These are phyloP conservation scores for Byasa hedistus DNA, from an alignment of 2,888 invertebrate species.

Conservation along the genomic window DNA sequence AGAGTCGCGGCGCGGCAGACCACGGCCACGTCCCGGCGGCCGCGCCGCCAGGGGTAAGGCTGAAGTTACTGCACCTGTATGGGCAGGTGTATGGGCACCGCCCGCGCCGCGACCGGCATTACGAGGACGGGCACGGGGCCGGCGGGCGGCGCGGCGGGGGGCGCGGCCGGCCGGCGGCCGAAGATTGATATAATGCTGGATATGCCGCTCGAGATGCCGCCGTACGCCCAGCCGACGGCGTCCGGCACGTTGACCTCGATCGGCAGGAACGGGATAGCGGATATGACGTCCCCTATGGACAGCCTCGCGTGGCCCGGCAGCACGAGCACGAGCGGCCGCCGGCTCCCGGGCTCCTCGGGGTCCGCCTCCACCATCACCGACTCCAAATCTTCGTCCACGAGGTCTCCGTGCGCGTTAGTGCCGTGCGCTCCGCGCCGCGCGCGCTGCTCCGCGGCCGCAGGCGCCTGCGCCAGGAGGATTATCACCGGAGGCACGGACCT, in stretches of 20 bases:
- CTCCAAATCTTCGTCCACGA: conserved; percentile 49
- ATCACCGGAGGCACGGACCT: conserved; percentile 51
- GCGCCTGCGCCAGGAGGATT: conserved; percentile 49
- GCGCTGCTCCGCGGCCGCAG: too few relatives aligned
- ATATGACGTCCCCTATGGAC: conserved; percentile 71
- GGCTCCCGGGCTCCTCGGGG: conserved; percentile 36
- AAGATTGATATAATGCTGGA: conserved; percentile 55
- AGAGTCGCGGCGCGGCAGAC: too few relatives aligned
- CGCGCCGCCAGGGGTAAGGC: too few relatives aligned
- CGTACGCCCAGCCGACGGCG: conserved; percentile 67
- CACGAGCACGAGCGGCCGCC: conserved; percentile 43
- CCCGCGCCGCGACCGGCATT: conserved; percentile 50
- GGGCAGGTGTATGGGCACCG: conserved; percentile 37
- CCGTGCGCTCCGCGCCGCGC: conserved; percentile 31
- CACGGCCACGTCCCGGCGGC: too few relatives aligned
- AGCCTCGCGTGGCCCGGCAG: conserved; percentile 48
- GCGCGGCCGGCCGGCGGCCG: conserved; percentile 50
- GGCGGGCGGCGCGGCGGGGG: conserved; percentile 29
- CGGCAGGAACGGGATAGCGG: conserved; percentile 78
- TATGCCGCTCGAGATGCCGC: conserved; percentile 51
- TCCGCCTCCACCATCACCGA: conserved; percentile 58
- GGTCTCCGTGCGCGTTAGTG: conserved; percentile 36
- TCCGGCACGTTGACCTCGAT: conserved; percentile 83
- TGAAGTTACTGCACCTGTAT: conserved; percentile 34
- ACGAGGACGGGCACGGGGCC: conserved; percentile 47